Evolutionary conservation across 92 coral and sea anemone species (phyloP), one percentile per base, ranked within the genome.

Genomic region (Porites evermanni): DNA sequence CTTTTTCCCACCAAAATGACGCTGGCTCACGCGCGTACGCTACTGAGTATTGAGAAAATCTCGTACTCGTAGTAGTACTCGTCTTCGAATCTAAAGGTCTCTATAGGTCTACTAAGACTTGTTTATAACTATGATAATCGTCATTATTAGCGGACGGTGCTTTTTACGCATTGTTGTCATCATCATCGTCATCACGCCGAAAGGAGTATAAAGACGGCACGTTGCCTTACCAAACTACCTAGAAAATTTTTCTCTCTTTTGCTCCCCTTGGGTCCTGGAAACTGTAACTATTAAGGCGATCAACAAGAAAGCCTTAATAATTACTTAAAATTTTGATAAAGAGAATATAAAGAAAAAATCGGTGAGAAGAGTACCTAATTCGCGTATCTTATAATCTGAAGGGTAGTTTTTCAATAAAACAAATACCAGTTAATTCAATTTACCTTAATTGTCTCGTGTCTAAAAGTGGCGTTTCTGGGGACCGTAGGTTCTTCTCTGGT

Each of bases 381-480:
- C 72, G 50, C 72, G 32, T 68, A 68, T 68, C 72, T 68, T 68
- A 68, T 20, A 68, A 68, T 23, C 50, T 68, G 72, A 68, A 72
- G 10, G 77, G n/a, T 47, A 51, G 2, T n/a, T 26, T 72, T 72
- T 72, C 77, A 72, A 72, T 38, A 16, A 47, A 50, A 72, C 19
- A 72, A 72, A 72, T 72, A 72, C 77, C 78, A 73, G 32, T 73
- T 47, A 73, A 73, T 73, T 73, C 78, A 73, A 47, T 73, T 73
- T 73, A 73, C 78, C 78, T 73, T 73, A 73, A 47, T 2, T 70
- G 74, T 70, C 74, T 21, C 1, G 74, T 70, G 51, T 70, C 74
- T 23, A 70, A 70, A 70, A 23, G 18, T 70, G 51, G 74, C 51
- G 51, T 21, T 70, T 70, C 74, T 7, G 44, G 74, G 74, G 51